A percentile compares a stretch with the other conserved stretches of the same genome.
Conservation (phyloP, 2,113 vertebrate genomes). For the Muntiacus muntjak region DNA sequence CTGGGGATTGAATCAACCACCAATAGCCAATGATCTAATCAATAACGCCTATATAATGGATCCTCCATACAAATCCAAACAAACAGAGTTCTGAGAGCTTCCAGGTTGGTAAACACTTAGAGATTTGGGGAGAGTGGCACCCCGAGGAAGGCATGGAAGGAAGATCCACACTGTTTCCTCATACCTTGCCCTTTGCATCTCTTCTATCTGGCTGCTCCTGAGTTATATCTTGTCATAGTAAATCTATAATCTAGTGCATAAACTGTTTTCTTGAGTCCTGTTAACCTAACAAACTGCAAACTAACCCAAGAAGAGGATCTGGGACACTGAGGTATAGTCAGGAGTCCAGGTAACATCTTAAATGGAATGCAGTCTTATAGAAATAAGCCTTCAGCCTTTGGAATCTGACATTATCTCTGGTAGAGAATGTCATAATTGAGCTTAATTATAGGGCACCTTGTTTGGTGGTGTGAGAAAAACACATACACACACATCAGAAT, state of each 20-base stretch:
- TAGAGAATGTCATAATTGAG: background rate
- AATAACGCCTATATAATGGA: background rate
- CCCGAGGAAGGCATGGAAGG: background rate
- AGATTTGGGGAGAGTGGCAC: background rate
- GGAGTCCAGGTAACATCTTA: background rate
- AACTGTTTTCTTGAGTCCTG: background rate
- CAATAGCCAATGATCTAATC: background rate
- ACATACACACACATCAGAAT: background rate
- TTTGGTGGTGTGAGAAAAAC: background rate
- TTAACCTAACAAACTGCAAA: background rate
- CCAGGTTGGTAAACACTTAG: background rate
- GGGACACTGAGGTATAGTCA: background rate
- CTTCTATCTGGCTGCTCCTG: background rate
- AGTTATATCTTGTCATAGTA: background rate
- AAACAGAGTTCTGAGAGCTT: background rate
- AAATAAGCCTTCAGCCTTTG: background rate
- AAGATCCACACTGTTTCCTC: background rate
- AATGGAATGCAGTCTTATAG: background rate
- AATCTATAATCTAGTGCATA: background rate
- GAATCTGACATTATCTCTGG: background rate
- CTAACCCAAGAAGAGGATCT: background rate
- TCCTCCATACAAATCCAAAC: background rate
- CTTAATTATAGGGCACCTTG: background rate
- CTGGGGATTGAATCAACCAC: background rate
- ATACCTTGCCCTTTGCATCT: background rate